Conservation (phyloP, 1,140 invertebrate genomes). For the Pemphigus obesinymphae region DNA sequence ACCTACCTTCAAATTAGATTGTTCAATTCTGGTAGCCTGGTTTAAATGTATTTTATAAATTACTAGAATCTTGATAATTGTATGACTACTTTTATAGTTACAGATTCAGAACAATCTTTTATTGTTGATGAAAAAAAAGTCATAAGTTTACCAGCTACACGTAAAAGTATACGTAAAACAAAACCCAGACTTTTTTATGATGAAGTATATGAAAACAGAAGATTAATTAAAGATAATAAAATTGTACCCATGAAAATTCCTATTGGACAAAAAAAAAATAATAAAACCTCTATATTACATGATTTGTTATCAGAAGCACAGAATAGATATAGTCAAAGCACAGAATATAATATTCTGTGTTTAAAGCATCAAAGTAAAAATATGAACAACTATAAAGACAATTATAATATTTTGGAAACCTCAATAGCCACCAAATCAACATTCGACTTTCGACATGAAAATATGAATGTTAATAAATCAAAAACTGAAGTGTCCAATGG, state of each 20-base stretch:
- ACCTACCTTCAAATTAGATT: too few relatives aligned
- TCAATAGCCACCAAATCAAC: too few relatives aligned
- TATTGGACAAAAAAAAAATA: slow-evolving; percentile 55
- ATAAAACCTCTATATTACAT: too few relatives aligned
- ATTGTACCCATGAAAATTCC: slow-evolving; percentile 65
- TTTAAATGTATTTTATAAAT: too few relatives aligned
- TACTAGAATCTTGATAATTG: slow-evolving; percentile 42
- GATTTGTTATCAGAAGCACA: too few relatives aligned
- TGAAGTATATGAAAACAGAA: slow-evolving; percentile 56
- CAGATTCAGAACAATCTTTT: slow-evolving; percentile 1
- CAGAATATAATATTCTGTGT: too few relatives aligned
- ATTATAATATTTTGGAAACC: too few relatives aligned
- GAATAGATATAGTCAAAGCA: too few relatives aligned
- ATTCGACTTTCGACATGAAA: slow-evolving; percentile 49
- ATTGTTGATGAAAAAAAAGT: slow-evolving; percentile 49
- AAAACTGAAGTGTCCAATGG: slow-evolving; percentile 50
- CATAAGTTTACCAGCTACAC: slow-evolving; percentile 52
- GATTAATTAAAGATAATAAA: slow-evolving; percentile 51
- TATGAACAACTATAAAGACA: too few relatives aligned
- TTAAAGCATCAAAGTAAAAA: too few relatives aligned
- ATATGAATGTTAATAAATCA: slow-evolving; percentile 52
- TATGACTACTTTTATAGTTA: slow-evolving; percentile 1
- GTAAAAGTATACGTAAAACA: slow-evolving; percentile 61
- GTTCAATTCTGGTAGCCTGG: too few relatives aligned
- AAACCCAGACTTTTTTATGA: slow-evolving; percentile 59